Evolutionary conservation across 2,797 vertebrate genomes (phyloP), one percentile per base, ranked within the genome.

Genomic region (Limnodromus scolopaceus): DNA sequence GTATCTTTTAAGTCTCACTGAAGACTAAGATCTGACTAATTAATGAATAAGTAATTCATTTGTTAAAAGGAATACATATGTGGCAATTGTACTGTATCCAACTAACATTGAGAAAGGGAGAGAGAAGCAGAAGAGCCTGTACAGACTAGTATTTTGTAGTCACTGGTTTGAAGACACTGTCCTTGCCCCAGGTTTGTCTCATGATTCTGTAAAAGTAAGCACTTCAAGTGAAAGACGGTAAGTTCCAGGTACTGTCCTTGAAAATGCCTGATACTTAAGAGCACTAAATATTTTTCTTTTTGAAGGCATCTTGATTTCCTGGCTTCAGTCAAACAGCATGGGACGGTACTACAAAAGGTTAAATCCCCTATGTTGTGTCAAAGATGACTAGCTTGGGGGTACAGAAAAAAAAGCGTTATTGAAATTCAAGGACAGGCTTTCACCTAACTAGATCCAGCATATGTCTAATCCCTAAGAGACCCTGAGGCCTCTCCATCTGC

Each of bases 391-490:
- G 54, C 43, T 65, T 84, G 13, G 17, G 41, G 22, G 32, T 58
- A 78, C 19, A 60, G 60, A 92, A 84, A 89, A 36, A 34, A 66
- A 89, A 89, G 57, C 1, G 0, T 51, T 80, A 75, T 4, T 85
- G 86, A 76, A 89, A 91, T 87, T 86, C 81, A 79, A 3, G 63
- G 71, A 57, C 57, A 71, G 57, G 65, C 57, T 93, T 91, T 94
- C 61, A 80, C 75, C 61, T 58, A 83, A 80, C 45, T 51, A 78
- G 66, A 86, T 64, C 41, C 72, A 93, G 58, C 51, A 81, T 72
- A 87, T 46, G 60, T 55, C 55, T 96, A 79, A 92, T 85, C 60
- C 43, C 71, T 60, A 51, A 82, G 30, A 89, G 51, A 82, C 58
- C 51, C 63, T 79, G 60, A 70, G 85, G 55, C 32, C 25, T 91